phyloP scores from a whole-genome alignment of 2,888 invertebrate genomes.

The Epirrhoe alternata region DNA sequence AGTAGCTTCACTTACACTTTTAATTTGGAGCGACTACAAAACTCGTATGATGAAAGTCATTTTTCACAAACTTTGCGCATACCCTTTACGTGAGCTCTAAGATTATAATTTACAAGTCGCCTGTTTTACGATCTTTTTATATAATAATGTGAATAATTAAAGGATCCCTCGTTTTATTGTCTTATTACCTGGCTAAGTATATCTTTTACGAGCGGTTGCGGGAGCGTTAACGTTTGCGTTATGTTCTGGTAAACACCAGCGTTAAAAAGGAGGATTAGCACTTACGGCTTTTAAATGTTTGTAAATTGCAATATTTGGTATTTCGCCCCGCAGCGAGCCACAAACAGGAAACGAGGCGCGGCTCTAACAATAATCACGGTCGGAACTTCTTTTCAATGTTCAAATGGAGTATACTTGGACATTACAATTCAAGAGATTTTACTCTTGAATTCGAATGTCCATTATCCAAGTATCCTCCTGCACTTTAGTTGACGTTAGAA shows the following conservation, averaged over 20 bases:
- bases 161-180: constrained; percentile 44
- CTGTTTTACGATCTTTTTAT: constrained; percentile 41
- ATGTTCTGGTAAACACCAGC: constrained; percentile 20
- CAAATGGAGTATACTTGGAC: no score
- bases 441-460: no score
- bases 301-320: background rate
- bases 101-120: constrained; percentile 40
- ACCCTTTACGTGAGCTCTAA: constrained; percentile 30
- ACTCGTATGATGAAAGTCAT: constrained; percentile 15
- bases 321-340: background rate
- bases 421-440: no score
- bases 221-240: constrained; percentile 21
- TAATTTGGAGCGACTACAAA: background rate
- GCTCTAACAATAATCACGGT: background rate
- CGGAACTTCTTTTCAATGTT: background rate
- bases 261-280: constrained; percentile 1
- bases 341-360: background rate
- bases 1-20: background rate
- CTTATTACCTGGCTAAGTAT: constrained; percentile 39
- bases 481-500: no score
- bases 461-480: no score
- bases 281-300: constrained; percentile 6
- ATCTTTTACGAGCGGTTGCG: constrained; percentile 35
- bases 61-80: constrained; percentile 16
- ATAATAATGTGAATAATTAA: constrained; percentile 44